Conservation (phyloP, 2,888 invertebrate species). For the Adineta ricciae region DNA sequence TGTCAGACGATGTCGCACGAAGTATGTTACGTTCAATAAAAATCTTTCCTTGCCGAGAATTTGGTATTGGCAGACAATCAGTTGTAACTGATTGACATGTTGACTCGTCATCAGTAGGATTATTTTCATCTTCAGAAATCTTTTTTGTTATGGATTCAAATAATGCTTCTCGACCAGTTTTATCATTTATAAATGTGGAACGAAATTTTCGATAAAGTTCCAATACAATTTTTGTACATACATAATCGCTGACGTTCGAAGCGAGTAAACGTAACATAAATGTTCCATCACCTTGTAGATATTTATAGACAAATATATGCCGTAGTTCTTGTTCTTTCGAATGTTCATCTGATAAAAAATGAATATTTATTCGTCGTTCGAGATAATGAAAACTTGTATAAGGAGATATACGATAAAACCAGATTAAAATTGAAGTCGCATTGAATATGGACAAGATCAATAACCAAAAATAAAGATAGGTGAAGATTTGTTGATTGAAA, state of each 20-base stretch:
- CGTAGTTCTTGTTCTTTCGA: neutral
- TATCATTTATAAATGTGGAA: neutral
- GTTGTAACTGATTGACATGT: neutral
- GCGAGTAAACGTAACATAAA: slow-evolving; percentile 21
- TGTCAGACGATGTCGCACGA: neutral
- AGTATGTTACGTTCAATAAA: neutral
- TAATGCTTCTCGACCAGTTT: neutral
- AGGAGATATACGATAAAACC: neutral
- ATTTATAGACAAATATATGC: slow-evolving; percentile 1
- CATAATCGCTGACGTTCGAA: neutral
- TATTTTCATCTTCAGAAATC: neutral
- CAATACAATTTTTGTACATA: neutral
- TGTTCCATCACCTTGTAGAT: slow-evolving; percentile 20
- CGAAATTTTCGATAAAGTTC: neutral
- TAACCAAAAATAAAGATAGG: slow-evolving; percentile 27
- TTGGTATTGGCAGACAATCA: neutral
- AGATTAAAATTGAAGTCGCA: neutral
- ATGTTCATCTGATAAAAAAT: neutral
- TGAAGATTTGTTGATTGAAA: slow-evolving; percentile 34
- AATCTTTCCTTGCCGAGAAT: neutral
- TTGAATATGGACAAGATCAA: neutral
- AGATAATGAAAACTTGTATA: neutral
- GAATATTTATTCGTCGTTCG: neutral
- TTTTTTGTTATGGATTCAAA: neutral
- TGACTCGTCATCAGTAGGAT: neutral